Base-by-base conservation (phyloP, 2,113 vertebrate species). In the Hyla sarda region DNA sequence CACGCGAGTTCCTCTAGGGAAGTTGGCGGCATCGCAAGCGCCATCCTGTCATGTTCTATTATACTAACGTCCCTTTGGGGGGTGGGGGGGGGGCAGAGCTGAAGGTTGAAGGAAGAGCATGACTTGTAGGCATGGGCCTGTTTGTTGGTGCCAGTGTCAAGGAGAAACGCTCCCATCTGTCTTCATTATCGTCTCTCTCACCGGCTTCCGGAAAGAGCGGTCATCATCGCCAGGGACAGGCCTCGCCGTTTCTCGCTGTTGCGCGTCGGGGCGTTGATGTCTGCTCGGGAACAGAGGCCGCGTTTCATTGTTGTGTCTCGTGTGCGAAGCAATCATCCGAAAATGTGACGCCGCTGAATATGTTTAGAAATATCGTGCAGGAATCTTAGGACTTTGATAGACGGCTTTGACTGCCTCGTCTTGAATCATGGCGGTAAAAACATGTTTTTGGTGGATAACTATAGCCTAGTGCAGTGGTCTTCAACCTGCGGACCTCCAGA, bases 1-100 rank as follows among this genome's bases (percentile, higher is more conserved):
- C 89, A 89, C 87, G 80, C 77, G 28, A 83, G 80, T 58, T 90
- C 71, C 90, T 92, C 86, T 82, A 88, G 91, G 90, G 78, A 82
- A 58, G 88, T 90, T 92, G 88, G 50, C 90, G 88, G 90, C 88
- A 88, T 88, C 81, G 17, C 28, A 88, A 86, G 91, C 87, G 87
- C 88, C 77, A 81, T 90, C 73, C 84, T 92, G 92, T 90, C 92
- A 91, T 69, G 87, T 89, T 81, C 83, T 28, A 0, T 92, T 92
- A 89, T 25, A 34, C 85, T 90, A 90, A 92, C 28, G 19, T 85
- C 37, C 87, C 91, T 89, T 45, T 79, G 52, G 87, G 65, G 90
- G n/a, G n/a, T n/a, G n/a, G n/a, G 76, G 50, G 41, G 54, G 88
- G 89, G 47, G 50, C 48, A 0, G 58, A 50, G 76, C 32, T 48